Percentiles rank a stretch among this genome's conserved stretches.
phyloP scores from a whole-genome alignment of 2,888 invertebrate genomes.

The Lasioglossum vierecki region DNA sequence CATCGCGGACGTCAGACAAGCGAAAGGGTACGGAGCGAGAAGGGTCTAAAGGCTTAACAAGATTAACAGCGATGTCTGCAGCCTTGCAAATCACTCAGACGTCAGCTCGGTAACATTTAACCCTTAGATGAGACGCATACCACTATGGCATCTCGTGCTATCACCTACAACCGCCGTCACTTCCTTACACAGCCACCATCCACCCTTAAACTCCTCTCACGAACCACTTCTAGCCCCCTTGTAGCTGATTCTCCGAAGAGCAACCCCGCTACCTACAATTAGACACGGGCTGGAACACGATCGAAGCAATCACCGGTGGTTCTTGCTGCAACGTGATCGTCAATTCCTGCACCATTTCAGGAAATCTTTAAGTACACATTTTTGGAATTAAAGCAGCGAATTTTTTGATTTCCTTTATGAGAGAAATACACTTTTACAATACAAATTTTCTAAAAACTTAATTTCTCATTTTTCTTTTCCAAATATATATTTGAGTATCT shows the following conservation, averaged over 20 bases:
- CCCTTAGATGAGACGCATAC: constrained; percentile 47
- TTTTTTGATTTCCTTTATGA: neutral
- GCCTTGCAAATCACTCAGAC: constrained; percentile 51
- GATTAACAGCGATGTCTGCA: constrained; percentile 65
- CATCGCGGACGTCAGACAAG: constrained; percentile 21
- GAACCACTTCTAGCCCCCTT: constrained; percentile 59
- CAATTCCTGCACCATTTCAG: neutral
- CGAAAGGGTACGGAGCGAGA: constrained; percentile 6
- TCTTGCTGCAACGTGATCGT: neutral
- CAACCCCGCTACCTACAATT: constrained; percentile 32
- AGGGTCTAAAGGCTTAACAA: constrained; percentile 61
- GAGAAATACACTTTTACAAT: too few relatives aligned
- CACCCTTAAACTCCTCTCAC: constrained; percentile 43
- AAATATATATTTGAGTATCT: neutral
- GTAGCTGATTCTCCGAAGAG: constrained; percentile 49
- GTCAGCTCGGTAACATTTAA: constrained; percentile 54
- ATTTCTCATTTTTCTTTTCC: neutral
- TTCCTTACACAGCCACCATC: constrained; percentile 30
- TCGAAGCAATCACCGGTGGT: constrained; percentile 16
- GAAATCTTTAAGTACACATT: neutral
- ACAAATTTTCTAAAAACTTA: neutral
- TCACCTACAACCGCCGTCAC: constrained; percentile 49
- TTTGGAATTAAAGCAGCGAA: neutral
- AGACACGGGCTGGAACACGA: constrained; percentile 7
- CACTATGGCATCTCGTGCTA: constrained; percentile 37